These are phyloP conservation scores for Seira ritae DNA, from an alignment of 2,888 invertebrate genomes.

Conservation along the genomic window DNA sequence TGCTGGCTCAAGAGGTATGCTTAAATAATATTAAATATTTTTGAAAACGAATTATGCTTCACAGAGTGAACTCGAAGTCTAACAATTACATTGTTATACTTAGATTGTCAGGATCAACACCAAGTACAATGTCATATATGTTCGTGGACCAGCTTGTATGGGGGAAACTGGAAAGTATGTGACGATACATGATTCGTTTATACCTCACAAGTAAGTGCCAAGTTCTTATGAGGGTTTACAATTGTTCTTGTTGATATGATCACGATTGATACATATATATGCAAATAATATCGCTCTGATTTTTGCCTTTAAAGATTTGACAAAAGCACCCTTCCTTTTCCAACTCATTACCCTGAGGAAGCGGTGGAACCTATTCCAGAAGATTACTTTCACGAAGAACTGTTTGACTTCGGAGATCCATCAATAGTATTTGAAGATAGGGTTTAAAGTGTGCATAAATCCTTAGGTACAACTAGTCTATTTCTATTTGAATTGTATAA, in stretches of 20 bases:
- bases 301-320: conserved; percentile 59
- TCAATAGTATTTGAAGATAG: conserved; percentile 81
- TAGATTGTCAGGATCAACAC: conserved; percentile 94
- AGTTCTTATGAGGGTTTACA: not conserved
- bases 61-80: no score
- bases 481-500: no score
- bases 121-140: conserved; percentile 95
- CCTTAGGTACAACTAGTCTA: no score
- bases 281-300: not conserved
- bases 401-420: conserved; percentile 85
- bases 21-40: conserved; percentile 8
- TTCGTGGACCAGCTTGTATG: conserved; percentile 87
- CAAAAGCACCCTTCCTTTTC: conserved; percentile 83
- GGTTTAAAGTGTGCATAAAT: not conserved
- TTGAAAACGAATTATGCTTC: not conserved
- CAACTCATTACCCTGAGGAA: conserved; percentile 84
- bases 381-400: conserved; percentile 85
- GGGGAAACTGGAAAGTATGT: conserved; percentile 88
- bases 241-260: not conserved
- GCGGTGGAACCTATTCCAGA: conserved; percentile 79
- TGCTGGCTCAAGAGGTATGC: conserved; percentile 79
- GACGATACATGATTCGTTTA: conserved; percentile 87
- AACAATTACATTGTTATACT: no score
- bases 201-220: conserved; percentile 79
- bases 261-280: no score